Evolutionary conservation across 1,140 invertebrate species (phyloP).

Genomic region (Drosophila repletoides): DNA sequence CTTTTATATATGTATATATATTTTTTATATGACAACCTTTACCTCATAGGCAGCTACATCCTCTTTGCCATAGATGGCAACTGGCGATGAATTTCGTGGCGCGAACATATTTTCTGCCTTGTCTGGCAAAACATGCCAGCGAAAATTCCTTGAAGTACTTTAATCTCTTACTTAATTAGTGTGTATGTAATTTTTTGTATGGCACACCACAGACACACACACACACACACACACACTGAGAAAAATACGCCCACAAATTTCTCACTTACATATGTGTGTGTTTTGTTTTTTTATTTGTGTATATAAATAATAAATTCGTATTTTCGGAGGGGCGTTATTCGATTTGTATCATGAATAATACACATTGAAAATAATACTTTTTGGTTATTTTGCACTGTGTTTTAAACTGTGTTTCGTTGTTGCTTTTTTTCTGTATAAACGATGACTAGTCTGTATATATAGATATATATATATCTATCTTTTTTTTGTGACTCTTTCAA

Average conservation of each 20-base stretch:
- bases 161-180: slow-evolving; percentile 28
- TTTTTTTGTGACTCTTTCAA: slow-evolving; percentile 61
- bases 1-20: too few relatives aligned
- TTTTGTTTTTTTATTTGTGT: slow-evolving; percentile 22
- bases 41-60: slow-evolving; percentile 82
- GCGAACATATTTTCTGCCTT: slow-evolving; percentile 75
- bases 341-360: slow-evolving; percentile 60
- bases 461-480: slow-evolving; percentile 8
- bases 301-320: slow-evolving; percentile 64
- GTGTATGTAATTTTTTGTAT: slow-evolving; percentile 46
- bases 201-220: slow-evolving; percentile 58
- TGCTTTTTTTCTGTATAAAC: slow-evolving; percentile 17
- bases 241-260: slow-evolving; percentile 56
- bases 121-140: slow-evolving; percentile 55
- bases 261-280: neutral
- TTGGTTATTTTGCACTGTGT: slow-evolving; percentile 30
- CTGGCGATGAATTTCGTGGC: slow-evolving; percentile 81
- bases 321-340: slow-evolving; percentile 46
- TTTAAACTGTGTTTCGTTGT: slow-evolving; percentile 45
- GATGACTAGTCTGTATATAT: slow-evolving; percentile 60
- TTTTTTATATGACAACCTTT: slow-evolving; percentile 42
- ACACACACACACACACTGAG: too few relatives aligned
- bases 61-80: slow-evolving; percentile 76
- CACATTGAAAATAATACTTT: slow-evolving; percentile 73
- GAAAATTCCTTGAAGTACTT: slow-evolving; percentile 5